A percentile compares a stretch with the other conserved stretches of the same genome.
phyloP scores from a whole-genome alignment of 2,113 vertebrate species.

The Galeopterus variegatus region DNA sequence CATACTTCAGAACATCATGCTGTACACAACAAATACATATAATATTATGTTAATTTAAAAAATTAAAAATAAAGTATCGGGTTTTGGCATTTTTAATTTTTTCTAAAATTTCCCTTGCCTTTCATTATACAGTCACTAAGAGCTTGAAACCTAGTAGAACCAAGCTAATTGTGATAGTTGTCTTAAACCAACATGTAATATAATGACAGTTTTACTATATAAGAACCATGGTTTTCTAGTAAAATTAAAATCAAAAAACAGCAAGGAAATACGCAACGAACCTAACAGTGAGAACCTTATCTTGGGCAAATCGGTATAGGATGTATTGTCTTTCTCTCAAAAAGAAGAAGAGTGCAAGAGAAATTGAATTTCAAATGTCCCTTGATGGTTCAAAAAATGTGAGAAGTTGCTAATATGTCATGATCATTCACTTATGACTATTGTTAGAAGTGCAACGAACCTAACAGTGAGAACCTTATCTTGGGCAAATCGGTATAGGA shows the following conservation, averaged over 20 bases:
- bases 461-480: neutral
- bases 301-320: conserved; percentile 9
- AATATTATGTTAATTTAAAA: neutral
- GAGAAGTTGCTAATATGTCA: conserved; percentile 15
- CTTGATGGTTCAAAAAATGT: conserved; percentile 44
- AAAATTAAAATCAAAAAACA: conserved; percentile 59
- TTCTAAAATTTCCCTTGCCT: conserved; percentile 9
- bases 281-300: neutral
- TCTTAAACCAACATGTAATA: conserved; percentile 28
- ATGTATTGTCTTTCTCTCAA: conserved; percentile 34
- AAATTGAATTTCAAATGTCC: conserved; percentile 59
- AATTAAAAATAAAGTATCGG: neutral
- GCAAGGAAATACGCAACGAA: conserved; percentile 26
- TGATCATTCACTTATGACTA: conserved; percentile 45
- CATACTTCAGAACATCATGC: neutral
- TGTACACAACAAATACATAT: neutral
- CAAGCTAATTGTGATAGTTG: conserved; percentile 48
- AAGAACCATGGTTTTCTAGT: conserved; percentile 25
- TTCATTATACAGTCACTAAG: conserved; percentile 31
- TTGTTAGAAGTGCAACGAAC: conserved; percentile 15
- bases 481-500: conserved; percentile 9
- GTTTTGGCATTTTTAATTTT: conserved; percentile 41
- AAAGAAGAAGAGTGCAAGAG: conserved; percentile 25
- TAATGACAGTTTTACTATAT: conserved; percentile 54
- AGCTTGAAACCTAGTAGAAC: neutral